Conservation (phyloP, 2,113 vertebrate species). For the Leiothrix lutea region DNA sequence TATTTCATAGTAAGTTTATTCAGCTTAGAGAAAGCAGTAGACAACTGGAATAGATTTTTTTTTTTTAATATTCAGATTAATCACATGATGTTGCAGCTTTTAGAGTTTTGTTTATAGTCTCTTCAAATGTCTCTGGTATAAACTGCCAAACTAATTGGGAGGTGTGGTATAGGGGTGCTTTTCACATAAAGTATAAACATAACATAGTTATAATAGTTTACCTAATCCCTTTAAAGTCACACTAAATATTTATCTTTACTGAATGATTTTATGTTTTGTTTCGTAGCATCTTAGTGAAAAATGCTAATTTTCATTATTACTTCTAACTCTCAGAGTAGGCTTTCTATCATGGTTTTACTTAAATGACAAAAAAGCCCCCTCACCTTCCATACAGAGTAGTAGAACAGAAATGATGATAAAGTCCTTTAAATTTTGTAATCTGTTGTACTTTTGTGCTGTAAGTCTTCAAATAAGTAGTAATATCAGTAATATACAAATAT, state of each 20-base stretch:
- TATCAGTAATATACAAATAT: background rate
- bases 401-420: background rate
- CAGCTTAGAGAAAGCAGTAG: background rate
- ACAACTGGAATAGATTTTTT: background rate
- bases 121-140: background rate
- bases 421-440: slow-evolving; percentile 35
- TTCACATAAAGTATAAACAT: background rate
- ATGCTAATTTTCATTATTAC: background rate
- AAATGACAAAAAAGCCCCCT: background rate
- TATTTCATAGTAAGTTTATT: slow-evolving; percentile 23
- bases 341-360: background rate
- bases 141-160: background rate
- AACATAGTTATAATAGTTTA: accelerated
- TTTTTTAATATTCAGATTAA: background rate
- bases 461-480: background rate
- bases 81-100: background rate
- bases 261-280: background rate
- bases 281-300: background rate
- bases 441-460: background rate
- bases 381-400: background rate
- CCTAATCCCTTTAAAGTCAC: background rate
- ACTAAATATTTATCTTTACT: background rate
- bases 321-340: background rate
- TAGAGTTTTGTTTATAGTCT: background rate
- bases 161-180: background rate